Evolutionary conservation across 2,888 invertebrate genomes (phyloP).

Genomic region (Amaurobius ferox): DNA sequence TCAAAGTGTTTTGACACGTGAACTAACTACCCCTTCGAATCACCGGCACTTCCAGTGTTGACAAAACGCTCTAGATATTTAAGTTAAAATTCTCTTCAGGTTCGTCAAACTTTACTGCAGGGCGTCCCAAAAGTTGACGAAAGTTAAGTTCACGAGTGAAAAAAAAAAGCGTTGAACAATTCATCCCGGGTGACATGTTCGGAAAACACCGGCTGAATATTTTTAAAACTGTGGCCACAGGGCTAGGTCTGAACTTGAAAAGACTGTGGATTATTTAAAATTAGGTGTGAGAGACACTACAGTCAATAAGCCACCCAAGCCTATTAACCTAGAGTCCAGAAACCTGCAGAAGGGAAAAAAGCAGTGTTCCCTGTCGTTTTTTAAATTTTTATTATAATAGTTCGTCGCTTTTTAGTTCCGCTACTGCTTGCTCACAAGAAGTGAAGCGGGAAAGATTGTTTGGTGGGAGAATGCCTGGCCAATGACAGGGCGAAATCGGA

Average conservation of each 20-base stretch:
- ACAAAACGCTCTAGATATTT: background rate
- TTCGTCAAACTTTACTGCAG: background rate
- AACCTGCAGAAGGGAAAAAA: background rate
- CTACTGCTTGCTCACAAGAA: constrained; percentile 14
- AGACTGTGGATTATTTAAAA: background rate
- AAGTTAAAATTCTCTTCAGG: background rate
- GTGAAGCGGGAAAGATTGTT: constrained; percentile 25
- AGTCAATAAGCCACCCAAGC: constrained; percentile 1
- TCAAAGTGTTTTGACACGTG: too few relatives aligned
- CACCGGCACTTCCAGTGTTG: background rate
- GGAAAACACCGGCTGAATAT: background rate
- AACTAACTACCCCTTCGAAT: background rate
- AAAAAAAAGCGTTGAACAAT: background rate
- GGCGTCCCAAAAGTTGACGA: background rate
- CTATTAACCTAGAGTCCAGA: constrained; percentile 51
- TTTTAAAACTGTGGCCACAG: background rate
- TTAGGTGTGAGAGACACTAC: background rate
- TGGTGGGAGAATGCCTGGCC: background rate
- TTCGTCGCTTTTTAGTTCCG: constrained; percentile 44
- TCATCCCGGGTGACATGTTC: background rate
- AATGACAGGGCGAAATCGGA: constrained; percentile 19
- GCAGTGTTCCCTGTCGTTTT: background rate
- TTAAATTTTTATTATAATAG: constrained; percentile 10
- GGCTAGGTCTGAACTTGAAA: background rate
- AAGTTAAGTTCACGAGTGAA: background rate